Base-by-base conservation (phyloP, 1,140 invertebrate species). In the Lutraria rhynchaena region DNA sequence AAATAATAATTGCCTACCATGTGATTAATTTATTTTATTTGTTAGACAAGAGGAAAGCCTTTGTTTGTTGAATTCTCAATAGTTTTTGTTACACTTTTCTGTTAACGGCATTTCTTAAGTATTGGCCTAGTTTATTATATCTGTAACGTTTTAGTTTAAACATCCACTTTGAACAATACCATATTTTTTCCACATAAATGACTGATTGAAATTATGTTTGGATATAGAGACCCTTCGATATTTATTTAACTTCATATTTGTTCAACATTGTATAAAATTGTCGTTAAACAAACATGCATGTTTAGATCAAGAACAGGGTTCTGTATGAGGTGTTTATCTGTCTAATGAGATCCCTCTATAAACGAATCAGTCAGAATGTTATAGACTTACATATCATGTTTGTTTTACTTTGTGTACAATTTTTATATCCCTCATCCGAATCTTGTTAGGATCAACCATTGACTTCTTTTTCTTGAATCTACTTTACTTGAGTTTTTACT, bases 151-250 rank as follows among this genome's bases (percentile, higher is more conserved):
- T 76, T 76, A 83, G 63, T 69, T 69, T 76, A 71, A 81, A 81
- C 76, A 74, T 81, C 78, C 78, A 61, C 17, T 60, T 60, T 55
- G 58, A 63, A 81, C 78, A 81, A 81, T 73, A 49, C 33, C 17
- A 81, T 73, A 73, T 74, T 73, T 81, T 74, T 81, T 67, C 78
- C 27, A n/a, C 57, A 57, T 63, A 81, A 81, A 81, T 81, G 78
- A 81, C 57, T 73, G 78, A 81, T 81, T 81, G 78, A 74, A 81
- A 60, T 73, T 73, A 44, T 81, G 69, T 81, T 81, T 81, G 78
- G 61, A 65, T 73, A 63, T 44, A 22, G 22, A 55, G 55, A 41
- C 58, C 41, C 49, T 44, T n/a, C 2, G 51, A 65, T 81, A 81
- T 81, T 81, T 81, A 60, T 70, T 73, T 63, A 73, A 69, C 51